Evolutionary conservation across 1,140 invertebrate genomes (phyloP).

Genomic region (Chymomyza costata): DNA sequence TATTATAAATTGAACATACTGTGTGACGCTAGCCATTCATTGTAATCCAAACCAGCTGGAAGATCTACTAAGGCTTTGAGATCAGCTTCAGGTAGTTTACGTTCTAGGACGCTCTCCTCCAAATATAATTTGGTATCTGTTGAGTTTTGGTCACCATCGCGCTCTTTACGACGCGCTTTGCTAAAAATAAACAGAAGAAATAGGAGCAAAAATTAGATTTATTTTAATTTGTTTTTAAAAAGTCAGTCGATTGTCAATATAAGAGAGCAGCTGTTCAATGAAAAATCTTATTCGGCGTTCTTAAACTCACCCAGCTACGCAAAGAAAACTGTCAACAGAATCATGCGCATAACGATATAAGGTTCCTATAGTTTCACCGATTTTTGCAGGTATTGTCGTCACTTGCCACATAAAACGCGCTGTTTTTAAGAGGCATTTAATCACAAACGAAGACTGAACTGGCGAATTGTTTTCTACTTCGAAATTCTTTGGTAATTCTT

Average conservation of each 20-base stretch:
- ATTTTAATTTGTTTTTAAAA: background rate
- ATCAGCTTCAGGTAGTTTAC: slow-evolving; percentile 94
- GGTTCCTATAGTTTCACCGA: slow-evolving; percentile 70
- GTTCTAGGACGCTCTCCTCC: slow-evolving; percentile 93
- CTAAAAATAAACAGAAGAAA: slow-evolving; percentile 78
- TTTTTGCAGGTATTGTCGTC: slow-evolving; percentile 70
- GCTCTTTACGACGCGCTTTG: slow-evolving; percentile 97
- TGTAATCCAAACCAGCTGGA: slow-evolving; percentile 94
- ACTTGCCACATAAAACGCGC: slow-evolving; percentile 75
- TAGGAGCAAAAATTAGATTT: background rate
- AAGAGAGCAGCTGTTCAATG: no score
- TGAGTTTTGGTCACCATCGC: slow-evolving; percentile 86
- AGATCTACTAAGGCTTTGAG: slow-evolving; percentile 93
- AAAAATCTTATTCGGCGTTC: no score
- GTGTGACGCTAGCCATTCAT: slow-evolving; percentile 99
- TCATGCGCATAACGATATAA: slow-evolving; percentile 72
- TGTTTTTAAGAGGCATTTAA: slow-evolving; percentile 71
- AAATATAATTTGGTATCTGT: slow-evolving; percentile 96
- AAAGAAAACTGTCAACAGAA: slow-evolving; percentile 69
- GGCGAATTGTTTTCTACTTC: slow-evolving; percentile 12
- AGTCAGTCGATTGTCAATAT: no score
- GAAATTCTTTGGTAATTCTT: no score
- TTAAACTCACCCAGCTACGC: slow-evolving; percentile 75
- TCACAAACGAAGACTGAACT: slow-evolving; percentile 50
- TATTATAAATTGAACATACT: slow-evolving; percentile 81